phyloP scores from a whole-genome alignment of 37 sponge, comb jelly and placozoan genomes.

The Mnemiopsis leidyi region DNA sequence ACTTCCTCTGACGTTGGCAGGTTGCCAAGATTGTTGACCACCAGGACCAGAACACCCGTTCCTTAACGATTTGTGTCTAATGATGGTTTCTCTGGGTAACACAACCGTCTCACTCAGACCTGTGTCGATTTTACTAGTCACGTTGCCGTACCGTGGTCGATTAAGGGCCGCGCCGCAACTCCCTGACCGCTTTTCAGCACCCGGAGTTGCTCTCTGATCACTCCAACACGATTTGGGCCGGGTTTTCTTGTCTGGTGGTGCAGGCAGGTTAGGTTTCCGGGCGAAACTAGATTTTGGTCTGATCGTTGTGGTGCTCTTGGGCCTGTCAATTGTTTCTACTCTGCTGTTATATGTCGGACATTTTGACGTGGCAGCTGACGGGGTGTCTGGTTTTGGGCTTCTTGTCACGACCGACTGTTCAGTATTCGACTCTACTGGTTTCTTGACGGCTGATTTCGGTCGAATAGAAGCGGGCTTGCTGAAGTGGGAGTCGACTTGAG shows the following conservation, averaged over 20 bases:
- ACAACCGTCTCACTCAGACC: neutral
- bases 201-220: neutral
- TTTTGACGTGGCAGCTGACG: neutral
- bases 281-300: neutral
- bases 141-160: neutral
- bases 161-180: no score
- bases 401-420: neutral
- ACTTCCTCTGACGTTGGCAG: neutral
- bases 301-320: neutral
- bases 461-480: neutral
- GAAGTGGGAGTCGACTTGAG: neutral
- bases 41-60: neutral
- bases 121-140: constrained; percentile 27
- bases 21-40: no score
- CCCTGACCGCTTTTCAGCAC: neutral
- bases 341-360: neutral
- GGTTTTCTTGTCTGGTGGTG: neutral
- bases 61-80: neutral
- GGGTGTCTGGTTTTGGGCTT: neutral
- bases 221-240: constrained; percentile 56
- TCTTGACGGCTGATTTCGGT: neutral
- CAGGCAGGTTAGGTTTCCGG: constrained; percentile 2
- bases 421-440: neutral
- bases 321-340: neutral
- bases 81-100: neutral